Percentiles rank a stretch among this genome's conserved stretches.
phyloP scores from a whole-genome alignment of 2,888 invertebrate species.

The Deilephila porcellus region DNA sequence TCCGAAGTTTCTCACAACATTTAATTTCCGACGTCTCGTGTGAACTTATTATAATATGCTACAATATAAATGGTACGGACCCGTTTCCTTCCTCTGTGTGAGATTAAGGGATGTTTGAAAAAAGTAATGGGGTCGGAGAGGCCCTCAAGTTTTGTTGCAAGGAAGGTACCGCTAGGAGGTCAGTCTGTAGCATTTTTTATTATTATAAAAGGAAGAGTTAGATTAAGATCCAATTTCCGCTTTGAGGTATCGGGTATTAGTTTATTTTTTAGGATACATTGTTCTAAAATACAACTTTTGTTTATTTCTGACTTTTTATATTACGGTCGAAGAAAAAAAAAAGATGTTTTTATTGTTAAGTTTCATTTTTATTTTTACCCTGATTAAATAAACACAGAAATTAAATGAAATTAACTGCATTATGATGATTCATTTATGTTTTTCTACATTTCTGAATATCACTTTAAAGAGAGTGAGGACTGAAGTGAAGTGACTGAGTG shows the following conservation, averaged over 20 bases:
- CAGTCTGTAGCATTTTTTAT: conserved; percentile 32
- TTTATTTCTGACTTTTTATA: no score
- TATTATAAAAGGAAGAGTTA: neutral
- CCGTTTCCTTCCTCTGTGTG: conserved; percentile 58
- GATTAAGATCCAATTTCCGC: conserved; percentile 18
- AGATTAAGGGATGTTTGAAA: conserved; percentile 40
- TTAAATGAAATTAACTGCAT: no score
- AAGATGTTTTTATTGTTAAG: no score
- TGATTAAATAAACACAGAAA: no score
- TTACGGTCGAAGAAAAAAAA: no score
- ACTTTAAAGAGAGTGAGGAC: no score
- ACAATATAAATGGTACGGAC: conserved; percentile 48
- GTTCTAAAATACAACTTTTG: no score
- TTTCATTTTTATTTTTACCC: no score
- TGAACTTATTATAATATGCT: conserved; percentile 38
- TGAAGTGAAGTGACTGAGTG: no score
- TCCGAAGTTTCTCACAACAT: neutral
- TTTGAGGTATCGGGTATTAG: neutral
- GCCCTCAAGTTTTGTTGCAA: conserved; percentile 39
- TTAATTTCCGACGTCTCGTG: conserved; percentile 35
- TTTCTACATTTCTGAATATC: no score
- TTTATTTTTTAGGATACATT: neutral
- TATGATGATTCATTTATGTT: no score
- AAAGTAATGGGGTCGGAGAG: conserved; percentile 29
- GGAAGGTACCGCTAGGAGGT: conserved; percentile 37